Conservation (phyloP, 2,797 vertebrate genomes). For the Amblyraja radiata region DNA sequence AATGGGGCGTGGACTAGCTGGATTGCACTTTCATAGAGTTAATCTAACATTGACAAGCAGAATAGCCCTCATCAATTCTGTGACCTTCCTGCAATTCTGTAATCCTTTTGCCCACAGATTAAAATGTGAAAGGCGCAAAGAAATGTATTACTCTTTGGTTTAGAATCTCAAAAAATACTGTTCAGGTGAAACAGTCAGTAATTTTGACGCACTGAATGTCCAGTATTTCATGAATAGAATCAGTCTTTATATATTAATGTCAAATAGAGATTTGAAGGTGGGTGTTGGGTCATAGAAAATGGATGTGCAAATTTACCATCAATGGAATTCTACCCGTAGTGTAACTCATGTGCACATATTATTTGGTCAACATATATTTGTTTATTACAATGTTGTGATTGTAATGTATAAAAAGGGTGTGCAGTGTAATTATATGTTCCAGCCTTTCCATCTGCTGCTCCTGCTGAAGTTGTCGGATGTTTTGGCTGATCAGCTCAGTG, state of each 20-base stretch:
- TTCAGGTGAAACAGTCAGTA: neutral
- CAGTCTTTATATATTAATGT: neutral
- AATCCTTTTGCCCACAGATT: neutral
- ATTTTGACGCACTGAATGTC: no score
- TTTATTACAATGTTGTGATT: neutral
- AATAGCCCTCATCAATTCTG: no score
- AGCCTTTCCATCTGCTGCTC: neutral
- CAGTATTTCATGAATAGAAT: neutral
- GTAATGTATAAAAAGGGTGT: neutral
- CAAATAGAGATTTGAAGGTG: neutral
- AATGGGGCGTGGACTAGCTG: no score
- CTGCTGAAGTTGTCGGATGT: neutral
- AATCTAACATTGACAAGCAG: no score
- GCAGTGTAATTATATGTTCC: neutral
- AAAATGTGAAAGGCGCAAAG: neutral
- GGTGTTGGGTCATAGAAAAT: no score
- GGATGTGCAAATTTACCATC: neutral
- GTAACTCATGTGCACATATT: neutral
- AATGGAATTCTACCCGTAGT: neutral
- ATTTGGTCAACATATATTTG: neutral
- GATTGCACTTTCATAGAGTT: no score
- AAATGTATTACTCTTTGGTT: neutral
- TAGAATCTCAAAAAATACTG: neutral
- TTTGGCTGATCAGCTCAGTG: neutral
- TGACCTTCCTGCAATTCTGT: no score